A percentile compares a stretch with the other conserved stretches of the same genome.
These are phyloP conservation scores for Lasioglossum marginatum DNA, from an alignment of 2,888 invertebrate genomes.

Conservation along the genomic window DNA sequence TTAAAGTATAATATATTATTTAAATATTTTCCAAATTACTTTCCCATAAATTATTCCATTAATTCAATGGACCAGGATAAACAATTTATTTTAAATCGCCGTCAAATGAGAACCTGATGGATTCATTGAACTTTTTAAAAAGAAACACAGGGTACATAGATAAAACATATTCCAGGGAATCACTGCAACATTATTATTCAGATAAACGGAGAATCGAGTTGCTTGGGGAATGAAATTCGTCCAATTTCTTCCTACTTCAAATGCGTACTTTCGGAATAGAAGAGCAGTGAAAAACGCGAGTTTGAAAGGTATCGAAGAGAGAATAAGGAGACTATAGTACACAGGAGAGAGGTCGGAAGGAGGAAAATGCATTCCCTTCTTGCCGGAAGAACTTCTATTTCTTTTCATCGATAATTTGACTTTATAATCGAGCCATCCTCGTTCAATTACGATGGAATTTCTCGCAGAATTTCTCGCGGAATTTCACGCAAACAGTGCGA, in stretches of 20 bases:
- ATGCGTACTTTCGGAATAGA: background rate
- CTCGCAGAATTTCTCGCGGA: no score
- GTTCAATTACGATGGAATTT: constrained; percentile 71
- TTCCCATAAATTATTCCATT: no score
- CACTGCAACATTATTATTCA: background rate
- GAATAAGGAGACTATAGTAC: background rate
- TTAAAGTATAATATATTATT: no score
- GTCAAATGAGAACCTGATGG: no score
- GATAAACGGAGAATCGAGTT: background rate
- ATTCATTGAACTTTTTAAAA: no score
- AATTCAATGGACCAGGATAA: no score
- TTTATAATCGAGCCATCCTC: constrained; percentile 72
- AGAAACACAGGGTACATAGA: background rate
- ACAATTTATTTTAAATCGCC: no score
- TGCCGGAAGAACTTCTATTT: constrained; percentile 28
- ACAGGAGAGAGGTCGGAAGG: background rate
- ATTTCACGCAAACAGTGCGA: constrained; percentile 62
- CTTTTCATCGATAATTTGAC: constrained; percentile 64
- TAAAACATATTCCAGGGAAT: background rate
- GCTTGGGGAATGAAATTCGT: background rate
- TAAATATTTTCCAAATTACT: no score
- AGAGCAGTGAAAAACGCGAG: background rate
- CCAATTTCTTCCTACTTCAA: background rate
- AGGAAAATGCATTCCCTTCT: constrained; percentile 36
- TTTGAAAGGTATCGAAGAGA: constrained; percentile 3